These are phyloP conservation scores for Drosophila virilis DNA, from an alignment of 1,140 invertebrate genomes.

Conservation along the genomic window DNA sequence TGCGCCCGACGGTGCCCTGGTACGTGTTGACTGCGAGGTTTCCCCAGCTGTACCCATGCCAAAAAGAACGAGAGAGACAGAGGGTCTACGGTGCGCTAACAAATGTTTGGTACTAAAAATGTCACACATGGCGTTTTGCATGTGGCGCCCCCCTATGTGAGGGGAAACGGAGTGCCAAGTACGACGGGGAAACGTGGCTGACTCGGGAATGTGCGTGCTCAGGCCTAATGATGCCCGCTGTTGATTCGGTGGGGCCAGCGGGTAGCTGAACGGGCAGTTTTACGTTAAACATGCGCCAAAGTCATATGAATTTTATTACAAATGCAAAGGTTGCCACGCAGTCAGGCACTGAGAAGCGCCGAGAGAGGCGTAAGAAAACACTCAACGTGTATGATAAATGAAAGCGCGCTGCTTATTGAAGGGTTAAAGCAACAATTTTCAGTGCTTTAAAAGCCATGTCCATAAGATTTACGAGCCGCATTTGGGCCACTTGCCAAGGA, in stretches of 20 bases:
- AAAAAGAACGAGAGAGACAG: neutral
- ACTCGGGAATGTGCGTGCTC: slow-evolving; percentile 66
- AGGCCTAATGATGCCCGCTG: slow-evolving; percentile 69
- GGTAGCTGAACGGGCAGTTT: slow-evolving; percentile 31
- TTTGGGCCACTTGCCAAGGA: slow-evolving; percentile 56
- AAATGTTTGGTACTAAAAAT: slow-evolving; percentile 82
- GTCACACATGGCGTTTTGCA: slow-evolving; percentile 80
- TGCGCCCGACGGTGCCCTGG: slow-evolving; percentile 53
- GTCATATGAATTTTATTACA: slow-evolving; percentile 82
- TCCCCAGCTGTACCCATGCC: slow-evolving; percentile 1
- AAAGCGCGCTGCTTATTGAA: slow-evolving; percentile 50
- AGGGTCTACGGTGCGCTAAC: slow-evolving; percentile 63
- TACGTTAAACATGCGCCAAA: slow-evolving; percentile 76
- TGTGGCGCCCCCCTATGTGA: slow-evolving; percentile 45
- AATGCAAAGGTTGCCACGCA: slow-evolving; percentile 66
- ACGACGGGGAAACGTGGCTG: slow-evolving; percentile 11
- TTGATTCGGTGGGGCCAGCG: neutral
- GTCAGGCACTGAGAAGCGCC: slow-evolving; percentile 19
- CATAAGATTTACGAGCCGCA: slow-evolving; percentile 59
- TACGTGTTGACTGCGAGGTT: slow-evolving; percentile 62
- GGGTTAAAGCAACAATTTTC: slow-evolving; percentile 51
- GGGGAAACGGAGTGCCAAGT: neutral
- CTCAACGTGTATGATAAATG: slow-evolving; percentile 58
- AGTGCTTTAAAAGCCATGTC: slow-evolving; percentile 37
- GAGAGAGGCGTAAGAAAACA: slow-evolving; percentile 23